phyloP scores from a whole-genome alignment of 1,140 invertebrate species.

The Diploscapter pachys region DNA sequence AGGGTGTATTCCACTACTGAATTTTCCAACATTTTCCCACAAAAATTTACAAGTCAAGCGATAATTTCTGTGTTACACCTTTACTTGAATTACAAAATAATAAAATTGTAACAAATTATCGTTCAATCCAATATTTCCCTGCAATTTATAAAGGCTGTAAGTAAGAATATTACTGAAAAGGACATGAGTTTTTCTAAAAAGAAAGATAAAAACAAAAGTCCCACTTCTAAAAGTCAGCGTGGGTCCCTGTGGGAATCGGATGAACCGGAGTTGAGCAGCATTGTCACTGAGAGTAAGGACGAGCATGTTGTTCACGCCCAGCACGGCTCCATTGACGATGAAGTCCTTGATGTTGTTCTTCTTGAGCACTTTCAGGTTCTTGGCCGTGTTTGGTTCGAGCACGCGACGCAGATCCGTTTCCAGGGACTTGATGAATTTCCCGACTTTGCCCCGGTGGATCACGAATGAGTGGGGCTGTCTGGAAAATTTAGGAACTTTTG shows the following conservation, averaged over 20 bases:
- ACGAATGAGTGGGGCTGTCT: constrained; percentile 84
- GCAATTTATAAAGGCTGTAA: neutral
- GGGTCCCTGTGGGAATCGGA: constrained; percentile 72
- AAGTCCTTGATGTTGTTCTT: constrained; percentile 89
- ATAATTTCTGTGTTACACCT: neutral
- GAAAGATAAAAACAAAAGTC: constrained; percentile 9
- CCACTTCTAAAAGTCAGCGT: constrained; percentile 73
- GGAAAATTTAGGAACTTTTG: neutral
- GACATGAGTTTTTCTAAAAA: neutral
- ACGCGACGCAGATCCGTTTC: constrained; percentile 82
- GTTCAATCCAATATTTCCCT: neutral
- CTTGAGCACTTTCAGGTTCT: constrained; percentile 72
- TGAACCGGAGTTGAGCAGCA: constrained; percentile 77
- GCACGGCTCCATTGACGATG: constrained; percentile 76
- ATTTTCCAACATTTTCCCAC: neutral
- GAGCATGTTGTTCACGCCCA: constrained; percentile 84
- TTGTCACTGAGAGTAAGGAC: constrained; percentile 79
- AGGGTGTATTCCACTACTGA: constrained; percentile 75
- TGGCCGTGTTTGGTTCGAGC: constrained; percentile 95
- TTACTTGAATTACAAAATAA: constrained; percentile 4
- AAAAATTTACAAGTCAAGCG: neutral
- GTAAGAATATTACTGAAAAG: neutral
- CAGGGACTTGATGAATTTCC: constrained; percentile 75
- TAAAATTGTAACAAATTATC: neutral
- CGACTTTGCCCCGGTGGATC: constrained; percentile 82